Conservation (phyloP, 2,797 vertebrate genomes). For the Molossus alvarezi region DNA sequence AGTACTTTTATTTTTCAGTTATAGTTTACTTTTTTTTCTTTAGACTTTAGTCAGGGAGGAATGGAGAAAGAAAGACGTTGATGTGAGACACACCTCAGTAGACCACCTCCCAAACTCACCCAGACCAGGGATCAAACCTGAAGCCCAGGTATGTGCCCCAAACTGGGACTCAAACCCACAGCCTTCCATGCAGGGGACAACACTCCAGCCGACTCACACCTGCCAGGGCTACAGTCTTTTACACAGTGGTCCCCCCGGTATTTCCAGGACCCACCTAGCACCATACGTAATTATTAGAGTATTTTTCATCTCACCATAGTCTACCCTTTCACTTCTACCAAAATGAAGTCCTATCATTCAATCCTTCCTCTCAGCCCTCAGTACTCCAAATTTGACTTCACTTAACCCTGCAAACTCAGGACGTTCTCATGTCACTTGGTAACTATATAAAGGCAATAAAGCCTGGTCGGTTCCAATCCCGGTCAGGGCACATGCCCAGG, state of each 20-base stretch:
- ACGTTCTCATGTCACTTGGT: not conserved
- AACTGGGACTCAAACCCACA: not conserved
- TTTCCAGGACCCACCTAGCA: not conserved
- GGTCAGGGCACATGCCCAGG: too few species aligned
- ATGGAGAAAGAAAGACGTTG: not conserved
- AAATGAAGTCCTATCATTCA: not conserved
- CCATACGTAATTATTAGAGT: not conserved
- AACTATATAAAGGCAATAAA: not conserved
- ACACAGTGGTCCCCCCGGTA: not conserved
- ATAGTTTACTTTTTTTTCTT: not conserved
- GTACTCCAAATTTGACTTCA: not conserved
- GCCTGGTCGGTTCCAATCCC: too few species aligned
- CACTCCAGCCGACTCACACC: not conserved
- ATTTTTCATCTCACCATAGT: not conserved
- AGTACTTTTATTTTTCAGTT: not conserved
- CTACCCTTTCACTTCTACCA: not conserved
- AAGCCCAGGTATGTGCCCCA: not conserved
- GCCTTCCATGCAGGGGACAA: not conserved
- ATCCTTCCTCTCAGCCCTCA: not conserved
- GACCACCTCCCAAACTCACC: not conserved
- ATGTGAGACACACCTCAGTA: not conserved
- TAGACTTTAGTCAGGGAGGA: not conserved
- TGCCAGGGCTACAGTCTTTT: not conserved
- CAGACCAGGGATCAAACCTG: not conserved
- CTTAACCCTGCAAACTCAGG: not conserved